These are phyloP conservation scores for Ganaspis sp. DNA, from an alignment of 1,140 invertebrate genomes.

Conservation along the genomic window DNA sequence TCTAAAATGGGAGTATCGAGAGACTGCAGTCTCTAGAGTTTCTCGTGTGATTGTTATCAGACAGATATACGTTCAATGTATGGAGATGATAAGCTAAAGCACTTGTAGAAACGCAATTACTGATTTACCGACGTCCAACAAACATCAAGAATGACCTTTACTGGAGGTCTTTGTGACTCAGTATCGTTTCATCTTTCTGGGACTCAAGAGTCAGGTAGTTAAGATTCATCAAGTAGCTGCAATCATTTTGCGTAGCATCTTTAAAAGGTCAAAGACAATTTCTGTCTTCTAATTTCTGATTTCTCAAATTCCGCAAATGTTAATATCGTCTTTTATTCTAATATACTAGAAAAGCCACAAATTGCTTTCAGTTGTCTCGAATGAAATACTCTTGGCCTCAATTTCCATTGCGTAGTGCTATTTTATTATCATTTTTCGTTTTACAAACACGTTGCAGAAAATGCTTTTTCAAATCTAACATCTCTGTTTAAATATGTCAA, in stretches of 20 bases:
- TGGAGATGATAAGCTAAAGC: conserved; percentile 1
- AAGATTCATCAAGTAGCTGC: not conserved
- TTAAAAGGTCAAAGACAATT: conserved; percentile 10
- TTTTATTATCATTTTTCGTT: too few species aligned
- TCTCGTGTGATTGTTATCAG: conserved; percentile 20
- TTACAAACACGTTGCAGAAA: too few species aligned
- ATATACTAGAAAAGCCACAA: not conserved
- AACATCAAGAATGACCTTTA: not conserved
- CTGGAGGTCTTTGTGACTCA: not conserved
- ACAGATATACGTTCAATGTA: not conserved
- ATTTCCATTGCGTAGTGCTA: not conserved
- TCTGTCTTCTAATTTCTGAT: conserved; percentile 6
- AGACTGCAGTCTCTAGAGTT: not conserved
- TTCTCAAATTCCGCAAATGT: not conserved
- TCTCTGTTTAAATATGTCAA: too few species aligned
- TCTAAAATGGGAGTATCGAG: conserved; percentile 10
- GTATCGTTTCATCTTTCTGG: not conserved
- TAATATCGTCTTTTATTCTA: not conserved
- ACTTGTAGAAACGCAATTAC: conserved; percentile 18
- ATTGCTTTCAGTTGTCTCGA: not conserved
- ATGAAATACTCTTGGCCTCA: not conserved
- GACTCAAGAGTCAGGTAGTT: not conserved
- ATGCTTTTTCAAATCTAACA: too few species aligned
- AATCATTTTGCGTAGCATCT: not conserved
- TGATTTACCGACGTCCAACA: not conserved